phyloP scores from a whole-genome alignment of 1,140 invertebrate genomes.

The Bathynomus jamesi region DNA sequence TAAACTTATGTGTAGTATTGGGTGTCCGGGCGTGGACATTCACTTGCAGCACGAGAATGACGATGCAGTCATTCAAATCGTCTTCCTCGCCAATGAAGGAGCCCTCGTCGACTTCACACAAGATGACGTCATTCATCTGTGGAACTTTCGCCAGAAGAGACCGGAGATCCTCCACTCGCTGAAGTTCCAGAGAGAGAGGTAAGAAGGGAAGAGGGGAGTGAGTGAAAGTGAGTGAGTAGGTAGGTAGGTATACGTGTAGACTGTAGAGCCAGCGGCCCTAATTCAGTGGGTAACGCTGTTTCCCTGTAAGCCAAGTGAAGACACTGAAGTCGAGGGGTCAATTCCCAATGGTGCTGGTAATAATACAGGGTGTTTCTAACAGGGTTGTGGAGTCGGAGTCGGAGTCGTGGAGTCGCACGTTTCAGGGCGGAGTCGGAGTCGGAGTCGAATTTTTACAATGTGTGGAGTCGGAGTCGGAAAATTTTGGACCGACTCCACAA shows the following conservation, averaged over 20 bases:
- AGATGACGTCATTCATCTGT: constrained; percentile 91
- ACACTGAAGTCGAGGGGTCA: too few species aligned
- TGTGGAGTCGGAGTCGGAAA: too few species aligned
- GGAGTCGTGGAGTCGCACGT: too few species aligned
- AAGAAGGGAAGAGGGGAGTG: constrained; percentile 35
- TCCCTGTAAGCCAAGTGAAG: too few species aligned
- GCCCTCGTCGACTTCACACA: constrained; percentile 85
- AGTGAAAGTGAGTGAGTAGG: neutral
- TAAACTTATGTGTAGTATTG: constrained; percentile 67
- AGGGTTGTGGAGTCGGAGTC: too few species aligned
- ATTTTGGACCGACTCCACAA: too few species aligned
- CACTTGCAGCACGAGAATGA: constrained; percentile 74
- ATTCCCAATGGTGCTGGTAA: too few species aligned
- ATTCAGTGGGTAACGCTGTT: too few species aligned
- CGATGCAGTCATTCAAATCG: constrained; percentile 48
- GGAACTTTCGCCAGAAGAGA: constrained; percentile 92
- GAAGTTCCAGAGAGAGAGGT: constrained; percentile 95
- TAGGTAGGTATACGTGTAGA: too few species aligned
- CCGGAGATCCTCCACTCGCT: constrained; percentile 91
- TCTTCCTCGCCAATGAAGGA: constrained; percentile 94
- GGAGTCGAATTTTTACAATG: too few species aligned
- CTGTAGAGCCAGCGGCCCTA: neutral
- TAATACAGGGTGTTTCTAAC: too few species aligned
- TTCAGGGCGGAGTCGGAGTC: too few species aligned
- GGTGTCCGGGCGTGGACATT: constrained; percentile 87